These are phyloP conservation scores for Natrix natrix DNA, from an alignment of 2,797 vertebrate species.

Conservation along the genomic window DNA sequence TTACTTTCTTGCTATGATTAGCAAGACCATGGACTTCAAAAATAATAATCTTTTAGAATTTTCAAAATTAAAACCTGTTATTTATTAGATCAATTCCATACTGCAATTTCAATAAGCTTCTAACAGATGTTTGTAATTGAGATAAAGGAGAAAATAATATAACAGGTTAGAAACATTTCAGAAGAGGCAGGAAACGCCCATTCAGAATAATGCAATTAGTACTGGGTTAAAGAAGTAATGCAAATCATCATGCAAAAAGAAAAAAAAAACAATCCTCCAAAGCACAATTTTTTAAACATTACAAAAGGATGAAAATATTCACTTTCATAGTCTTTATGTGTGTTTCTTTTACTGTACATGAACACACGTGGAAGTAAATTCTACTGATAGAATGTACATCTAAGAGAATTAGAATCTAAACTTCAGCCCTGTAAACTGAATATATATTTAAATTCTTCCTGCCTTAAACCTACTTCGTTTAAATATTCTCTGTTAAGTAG, in stretches of 20 bases:
- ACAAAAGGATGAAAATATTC: background rate
- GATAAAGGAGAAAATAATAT: background rate
- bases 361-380: background rate
- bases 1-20: background rate
- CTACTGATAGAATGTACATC: background rate
- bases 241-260: background rate
- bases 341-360: background rate
- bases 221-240: background rate
- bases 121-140: background rate
- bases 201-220: conserved; percentile 2
- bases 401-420: background rate
- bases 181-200: background rate
- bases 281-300: background rate
- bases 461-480: background rate
- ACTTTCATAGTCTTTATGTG: background rate
- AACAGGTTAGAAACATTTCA: background rate
- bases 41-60: background rate
- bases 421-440: background rate
- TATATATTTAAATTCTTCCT: background rate
- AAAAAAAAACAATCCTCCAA: background rate
- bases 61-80: background rate
- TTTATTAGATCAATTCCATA: background rate
- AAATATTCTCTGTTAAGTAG: background rate
- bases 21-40: background rate
- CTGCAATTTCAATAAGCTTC: background rate